A percentile compares a stretch with the other conserved stretches of the same genome.
Evolutionary conservation across 2,113 vertebrate genomes (phyloP).

Genomic region (Hyperoodon ampullatus): DNA sequence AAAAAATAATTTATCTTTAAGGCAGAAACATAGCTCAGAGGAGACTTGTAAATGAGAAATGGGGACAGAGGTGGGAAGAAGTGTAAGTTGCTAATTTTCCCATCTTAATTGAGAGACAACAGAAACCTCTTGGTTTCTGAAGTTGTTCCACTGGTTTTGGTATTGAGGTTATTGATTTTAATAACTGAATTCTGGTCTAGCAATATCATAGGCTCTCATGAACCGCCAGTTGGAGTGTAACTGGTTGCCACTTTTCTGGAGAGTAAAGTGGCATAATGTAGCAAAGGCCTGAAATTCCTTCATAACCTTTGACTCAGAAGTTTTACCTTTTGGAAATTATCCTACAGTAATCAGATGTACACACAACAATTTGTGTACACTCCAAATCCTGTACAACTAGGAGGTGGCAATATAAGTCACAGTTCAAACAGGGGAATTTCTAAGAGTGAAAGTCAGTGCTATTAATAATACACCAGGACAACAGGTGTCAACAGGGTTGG

Average conservation of each 20-base stretch:
- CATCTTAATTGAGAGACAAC: no score
- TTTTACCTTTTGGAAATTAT: neutral
- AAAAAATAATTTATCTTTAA: neutral
- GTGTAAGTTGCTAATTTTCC: neutral
- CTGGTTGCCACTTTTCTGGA: neutral
- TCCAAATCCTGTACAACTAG: neutral
- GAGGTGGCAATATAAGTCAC: neutral
- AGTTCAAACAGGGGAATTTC: neutral
- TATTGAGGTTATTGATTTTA: neutral
- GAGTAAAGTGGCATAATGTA: neutral
- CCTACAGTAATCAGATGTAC: neutral
- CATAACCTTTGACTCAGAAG: neutral
- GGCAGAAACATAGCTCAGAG: neutral
- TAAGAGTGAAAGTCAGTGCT: neutral
- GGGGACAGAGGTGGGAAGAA: neutral
- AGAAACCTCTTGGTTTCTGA: neutral
- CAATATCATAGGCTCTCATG: neutral
- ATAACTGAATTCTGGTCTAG: neutral
- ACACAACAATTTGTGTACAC: no score
- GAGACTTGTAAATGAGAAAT: neutral
- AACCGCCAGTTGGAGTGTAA: neutral
- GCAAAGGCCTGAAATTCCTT: neutral
- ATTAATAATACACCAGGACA: neutral
- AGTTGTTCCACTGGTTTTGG: neutral
- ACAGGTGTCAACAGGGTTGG: neutral